Evolutionary conservation across 2,113 vertebrate species (phyloP).

Genomic region (Panthera uncia): DNA sequence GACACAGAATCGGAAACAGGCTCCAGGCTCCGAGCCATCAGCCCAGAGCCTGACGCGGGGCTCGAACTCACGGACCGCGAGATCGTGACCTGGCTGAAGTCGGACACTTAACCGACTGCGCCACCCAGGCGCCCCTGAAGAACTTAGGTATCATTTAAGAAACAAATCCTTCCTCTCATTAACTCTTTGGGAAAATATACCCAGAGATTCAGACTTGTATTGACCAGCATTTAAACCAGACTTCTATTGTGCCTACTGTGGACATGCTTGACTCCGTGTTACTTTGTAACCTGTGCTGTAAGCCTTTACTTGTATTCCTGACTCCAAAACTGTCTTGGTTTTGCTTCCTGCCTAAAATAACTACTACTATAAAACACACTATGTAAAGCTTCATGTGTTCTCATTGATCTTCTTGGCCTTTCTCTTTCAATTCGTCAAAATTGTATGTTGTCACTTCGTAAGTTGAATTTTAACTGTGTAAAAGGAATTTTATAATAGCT

Average conservation of each 20-base stretch:
- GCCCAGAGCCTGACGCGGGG: too few species aligned
- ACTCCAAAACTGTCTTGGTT: neutral
- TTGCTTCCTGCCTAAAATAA: neutral
- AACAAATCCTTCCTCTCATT: neutral
- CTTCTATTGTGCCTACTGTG: neutral
- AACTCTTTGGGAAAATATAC: neutral
- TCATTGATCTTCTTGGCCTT: neutral
- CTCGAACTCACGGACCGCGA: too few species aligned
- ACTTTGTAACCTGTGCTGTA: neutral
- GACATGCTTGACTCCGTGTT: neutral
- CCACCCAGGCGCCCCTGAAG: too few species aligned
- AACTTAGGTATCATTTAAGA: neutral
- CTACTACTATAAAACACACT: neutral
- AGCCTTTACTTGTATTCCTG: neutral
- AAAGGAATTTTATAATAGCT: slow-evolving; percentile 61
- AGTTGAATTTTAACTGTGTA: neutral
- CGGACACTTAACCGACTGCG: too few species aligned
- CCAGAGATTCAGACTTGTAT: neutral
- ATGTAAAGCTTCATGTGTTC: neutral
- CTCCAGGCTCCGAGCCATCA: too few species aligned
- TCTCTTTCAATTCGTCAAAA: neutral
- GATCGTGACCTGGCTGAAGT: too few species aligned
- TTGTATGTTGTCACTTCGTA: neutral
- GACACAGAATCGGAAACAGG: too few species aligned
- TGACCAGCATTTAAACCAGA: neutral